Conservation (phyloP, 2,888 invertebrate species). For the Petrolisthes cinctipes region DNA sequence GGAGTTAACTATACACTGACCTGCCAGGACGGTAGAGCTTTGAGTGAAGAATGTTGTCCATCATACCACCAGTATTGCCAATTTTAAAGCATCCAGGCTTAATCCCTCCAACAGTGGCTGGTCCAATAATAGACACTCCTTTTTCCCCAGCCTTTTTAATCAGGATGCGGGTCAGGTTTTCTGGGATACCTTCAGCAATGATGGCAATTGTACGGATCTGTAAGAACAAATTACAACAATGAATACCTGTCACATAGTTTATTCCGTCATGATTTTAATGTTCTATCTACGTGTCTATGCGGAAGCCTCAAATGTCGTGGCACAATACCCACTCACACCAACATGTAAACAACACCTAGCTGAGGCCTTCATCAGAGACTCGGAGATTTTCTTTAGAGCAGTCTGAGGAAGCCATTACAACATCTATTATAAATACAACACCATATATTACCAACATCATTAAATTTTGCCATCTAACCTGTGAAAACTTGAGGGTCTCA, state of each 20-base stretch:
- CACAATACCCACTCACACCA: neutral
- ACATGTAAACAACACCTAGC: too few species aligned
- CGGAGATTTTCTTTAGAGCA: too few species aligned
- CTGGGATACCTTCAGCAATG: constrained; percentile 99
- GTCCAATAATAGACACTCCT: constrained; percentile 89
- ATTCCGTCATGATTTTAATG: too few species aligned
- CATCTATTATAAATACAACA: too few species aligned
- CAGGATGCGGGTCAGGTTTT: constrained; percentile 96
- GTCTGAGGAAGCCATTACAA: too few species aligned
- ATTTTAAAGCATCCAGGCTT: constrained; percentile 99
- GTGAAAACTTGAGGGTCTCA: constrained; percentile 93
- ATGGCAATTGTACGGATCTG: constrained; percentile 95
- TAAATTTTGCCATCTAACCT: constrained; percentile 69
- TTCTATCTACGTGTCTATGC: too few species aligned
- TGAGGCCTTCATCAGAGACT: too few species aligned
- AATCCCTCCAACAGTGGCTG: constrained; percentile 96
- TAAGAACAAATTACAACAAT: constrained; percentile 51
- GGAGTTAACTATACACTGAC: constrained; percentile 67
- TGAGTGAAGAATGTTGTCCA: constrained; percentile 98
- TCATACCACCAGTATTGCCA: constrained; percentile 99
- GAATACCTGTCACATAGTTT: too few species aligned
- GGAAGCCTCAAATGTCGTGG: neutral
- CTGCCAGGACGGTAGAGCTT: constrained; percentile 94
- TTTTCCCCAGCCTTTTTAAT: constrained; percentile 86
- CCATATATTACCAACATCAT: too few species aligned